Percentiles rank a stretch among this genome's conserved stretches.
These are phyloP conservation scores for Notodonta ziczac DNA, from an alignment of 2,888 invertebrate species.

Conservation along the genomic window DNA sequence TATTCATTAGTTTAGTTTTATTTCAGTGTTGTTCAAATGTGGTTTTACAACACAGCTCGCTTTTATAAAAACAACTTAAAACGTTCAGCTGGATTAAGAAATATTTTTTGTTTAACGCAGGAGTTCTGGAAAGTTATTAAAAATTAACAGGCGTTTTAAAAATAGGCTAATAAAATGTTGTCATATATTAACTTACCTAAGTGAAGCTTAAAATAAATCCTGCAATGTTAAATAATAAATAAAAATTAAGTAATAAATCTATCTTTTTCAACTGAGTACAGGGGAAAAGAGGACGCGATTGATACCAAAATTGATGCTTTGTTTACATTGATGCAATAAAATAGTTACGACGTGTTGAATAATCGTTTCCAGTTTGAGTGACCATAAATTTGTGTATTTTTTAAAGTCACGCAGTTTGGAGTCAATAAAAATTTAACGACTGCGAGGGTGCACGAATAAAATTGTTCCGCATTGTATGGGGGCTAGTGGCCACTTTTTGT, in stretches of 20 bases:
- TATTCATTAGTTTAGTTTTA: too few relatives aligned
- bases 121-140: too few relatives aligned
- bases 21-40: too few relatives aligned
- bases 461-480: conserved; percentile 67
- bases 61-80: too few relatives aligned
- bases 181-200: too few relatives aligned
- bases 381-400: conserved; percentile 83
- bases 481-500: conserved; percentile 46
- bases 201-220: too few relatives aligned
- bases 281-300: conserved; percentile 46
- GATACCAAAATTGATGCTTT: conserved; percentile 73
- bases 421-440: conserved; percentile 83
- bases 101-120: too few relatives aligned
- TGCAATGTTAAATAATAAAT: too few relatives aligned
- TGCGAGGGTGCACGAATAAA: conserved; percentile 75
- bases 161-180: too few relatives aligned
- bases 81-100: too few relatives aligned
- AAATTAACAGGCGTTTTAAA: too few relatives aligned
- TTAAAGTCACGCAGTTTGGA: conserved; percentile 81
- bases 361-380: conserved; percentile 81
- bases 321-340: conserved; percentile 80
- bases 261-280: conserved; percentile 5
- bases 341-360: conserved; percentile 84
- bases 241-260: not conserved
- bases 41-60: too few relatives aligned